phyloP scores from a whole-genome alignment of 2,797 vertebrate species.

The Pelodytes ibericus region DNA sequence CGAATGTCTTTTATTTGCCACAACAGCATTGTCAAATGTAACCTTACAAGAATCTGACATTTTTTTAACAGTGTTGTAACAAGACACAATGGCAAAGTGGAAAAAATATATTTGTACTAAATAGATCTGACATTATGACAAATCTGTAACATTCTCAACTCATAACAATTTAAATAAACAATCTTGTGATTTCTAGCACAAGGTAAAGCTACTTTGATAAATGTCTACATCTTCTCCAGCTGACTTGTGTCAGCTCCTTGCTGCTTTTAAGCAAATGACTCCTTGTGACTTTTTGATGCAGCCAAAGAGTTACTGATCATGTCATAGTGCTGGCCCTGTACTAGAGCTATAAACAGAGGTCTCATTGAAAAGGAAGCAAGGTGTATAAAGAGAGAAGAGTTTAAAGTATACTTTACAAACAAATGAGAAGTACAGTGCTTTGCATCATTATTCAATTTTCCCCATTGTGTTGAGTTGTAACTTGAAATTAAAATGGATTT shows the following conservation, averaged over 20 bases:
- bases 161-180: slow-evolving; percentile 50
- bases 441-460: no score
- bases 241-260: slow-evolving; percentile 43
- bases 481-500: no score
- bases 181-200: slow-evolving; percentile 40
- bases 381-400: neutral
- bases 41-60: no score
- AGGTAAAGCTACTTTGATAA: slow-evolving; percentile 51
- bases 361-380: slow-evolving; percentile 18
- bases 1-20: no score
- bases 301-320: slow-evolving; percentile 18
- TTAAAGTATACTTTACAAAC: neutral
- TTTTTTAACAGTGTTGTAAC: no score
- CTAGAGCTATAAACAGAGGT: slow-evolving; percentile 11
- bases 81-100: slow-evolving; percentile 17
- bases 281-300: slow-evolving; percentile 33
- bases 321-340: slow-evolving; percentile 30
- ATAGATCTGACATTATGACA: slow-evolving; percentile 48
- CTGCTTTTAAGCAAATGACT: slow-evolving; percentile 41
- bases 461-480: no score
- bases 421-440: neutral
- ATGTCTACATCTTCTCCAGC: slow-evolving; percentile 43
- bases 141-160: slow-evolving; percentile 20
- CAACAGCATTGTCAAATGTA: no score
- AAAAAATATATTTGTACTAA: slow-evolving; percentile 40